Evolutionary conservation across 1,140 invertebrate species (phyloP).

Genomic region (Drusus annulatus): DNA sequence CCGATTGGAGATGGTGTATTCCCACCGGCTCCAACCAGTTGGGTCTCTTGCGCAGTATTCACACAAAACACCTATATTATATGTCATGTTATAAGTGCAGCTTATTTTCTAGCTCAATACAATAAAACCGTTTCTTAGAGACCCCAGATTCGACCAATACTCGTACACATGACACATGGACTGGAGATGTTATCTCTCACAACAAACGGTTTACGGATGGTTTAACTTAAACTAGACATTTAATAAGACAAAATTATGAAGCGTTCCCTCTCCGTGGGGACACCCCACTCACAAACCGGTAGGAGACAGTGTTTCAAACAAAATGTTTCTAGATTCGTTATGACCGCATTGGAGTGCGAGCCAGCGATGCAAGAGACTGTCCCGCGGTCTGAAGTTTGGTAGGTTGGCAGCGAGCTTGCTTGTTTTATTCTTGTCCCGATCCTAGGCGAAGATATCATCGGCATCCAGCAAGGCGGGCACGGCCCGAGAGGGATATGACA

Average conservation of each 20-base stretch:
- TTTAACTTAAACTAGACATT: constrained; percentile 51
- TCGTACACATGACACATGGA: neutral
- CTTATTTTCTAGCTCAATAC: too few relatives aligned
- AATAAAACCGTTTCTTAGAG: neutral
- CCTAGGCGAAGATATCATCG: constrained; percentile 53
- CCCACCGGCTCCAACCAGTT: too few relatives aligned
- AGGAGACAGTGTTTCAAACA: constrained; percentile 32
- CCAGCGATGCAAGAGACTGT: constrained; percentile 51
- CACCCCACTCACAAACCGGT: constrained; percentile 32
- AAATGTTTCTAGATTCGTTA: constrained; percentile 57
- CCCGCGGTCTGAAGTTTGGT: neutral
- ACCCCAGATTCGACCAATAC: constrained; percentile 1
- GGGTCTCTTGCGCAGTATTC: too few relatives aligned
- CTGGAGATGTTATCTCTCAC: constrained; percentile 49
- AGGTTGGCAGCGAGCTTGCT: constrained; percentile 29
- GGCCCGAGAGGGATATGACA: constrained; percentile 32
- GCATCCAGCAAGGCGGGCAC: constrained; percentile 40
- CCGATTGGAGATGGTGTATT: too few relatives aligned
- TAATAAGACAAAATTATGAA: constrained; percentile 53
- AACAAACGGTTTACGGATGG: constrained; percentile 55
- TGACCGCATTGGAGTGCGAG: constrained; percentile 34
- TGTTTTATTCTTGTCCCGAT: constrained; percentile 43
- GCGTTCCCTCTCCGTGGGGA: constrained; percentile 22
- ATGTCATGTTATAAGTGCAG: too few relatives aligned
- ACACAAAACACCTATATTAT: too few relatives aligned